Evolutionary conservation across 53 echinoderm and acorn worm species (phyloP).

Genomic region (Zoroaster sp.): DNA sequence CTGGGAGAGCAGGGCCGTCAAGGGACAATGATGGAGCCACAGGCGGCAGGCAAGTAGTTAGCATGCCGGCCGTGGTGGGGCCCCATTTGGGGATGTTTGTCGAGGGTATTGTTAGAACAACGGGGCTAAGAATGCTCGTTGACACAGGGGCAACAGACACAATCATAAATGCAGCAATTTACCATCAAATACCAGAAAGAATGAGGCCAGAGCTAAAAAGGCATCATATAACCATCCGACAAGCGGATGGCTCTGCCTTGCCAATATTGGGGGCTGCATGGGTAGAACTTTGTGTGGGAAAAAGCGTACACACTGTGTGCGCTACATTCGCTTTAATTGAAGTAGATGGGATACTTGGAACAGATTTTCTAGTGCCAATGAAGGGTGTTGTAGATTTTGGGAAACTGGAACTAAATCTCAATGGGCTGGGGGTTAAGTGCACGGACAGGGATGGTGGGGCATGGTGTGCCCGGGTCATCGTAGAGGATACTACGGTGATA

Average conservation of each 20-base stretch:
- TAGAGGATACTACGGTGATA: neutral
- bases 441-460: conserved; percentile 1
- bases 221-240: neutral
- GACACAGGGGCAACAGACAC: conserved; percentile 64
- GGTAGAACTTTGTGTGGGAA: conserved; percentile 10
- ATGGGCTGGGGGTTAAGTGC: neutral
- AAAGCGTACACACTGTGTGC: neutral
- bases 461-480: neutral
- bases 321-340: conserved; percentile 55
- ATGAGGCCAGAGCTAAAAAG: neutral
- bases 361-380: neutral
- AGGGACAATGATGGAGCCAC: neutral
- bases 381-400: neutral
- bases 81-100: neutral
- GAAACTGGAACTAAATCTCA: conserved; percentile 2
- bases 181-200: neutral
- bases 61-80: neutral
- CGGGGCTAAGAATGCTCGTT: conserved; percentile 7
- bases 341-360: conserved; percentile 15
- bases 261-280: neutral
- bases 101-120: conserved; percentile 9
- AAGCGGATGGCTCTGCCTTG: conserved; percentile 43
- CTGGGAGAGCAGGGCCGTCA: neutral
- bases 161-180: neutral
- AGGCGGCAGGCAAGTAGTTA: neutral